Evolutionary conservation across 2,888 invertebrate genomes (phyloP).

Genomic region (Ecdyonurus torrentis): DNA sequence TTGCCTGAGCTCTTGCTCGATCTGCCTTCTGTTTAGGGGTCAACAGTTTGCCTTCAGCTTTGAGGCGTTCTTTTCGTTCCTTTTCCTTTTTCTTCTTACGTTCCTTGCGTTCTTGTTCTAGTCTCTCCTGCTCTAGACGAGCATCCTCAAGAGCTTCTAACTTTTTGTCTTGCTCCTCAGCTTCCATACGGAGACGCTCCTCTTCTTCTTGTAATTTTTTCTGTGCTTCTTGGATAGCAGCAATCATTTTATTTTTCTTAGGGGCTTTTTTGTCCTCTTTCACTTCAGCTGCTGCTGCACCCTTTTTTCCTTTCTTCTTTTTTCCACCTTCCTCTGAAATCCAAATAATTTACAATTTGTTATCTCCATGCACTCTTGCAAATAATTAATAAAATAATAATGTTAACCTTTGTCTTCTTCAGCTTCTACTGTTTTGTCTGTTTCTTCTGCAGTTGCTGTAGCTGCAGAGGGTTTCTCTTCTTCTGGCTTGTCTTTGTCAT

Average conservation of each 20-base stretch:
- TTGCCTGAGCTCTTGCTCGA: conserved; percentile 69
- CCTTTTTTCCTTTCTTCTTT: conserved; percentile 20
- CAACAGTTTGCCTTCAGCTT: conserved; percentile 89
- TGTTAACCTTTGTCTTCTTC: conserved; percentile 15
- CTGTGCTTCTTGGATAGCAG: conserved; percentile 84
- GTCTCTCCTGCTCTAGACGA: conserved; percentile 52
- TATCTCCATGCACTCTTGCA: too few relatives aligned
- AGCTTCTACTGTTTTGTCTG: conserved; percentile 15
- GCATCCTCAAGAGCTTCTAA: conserved; percentile 59
- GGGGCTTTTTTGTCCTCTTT: conserved; percentile 33
- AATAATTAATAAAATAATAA: too few relatives aligned
- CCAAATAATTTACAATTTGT: conserved; percentile 6
- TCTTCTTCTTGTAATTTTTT: conserved; percentile 80
- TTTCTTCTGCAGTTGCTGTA: conserved; percentile 13
- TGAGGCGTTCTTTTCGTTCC: conserved; percentile 78
- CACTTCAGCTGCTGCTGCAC: conserved; percentile 21
- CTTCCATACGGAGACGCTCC: conserved; percentile 51
- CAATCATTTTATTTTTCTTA: conserved; percentile 70
- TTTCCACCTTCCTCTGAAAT: conserved; percentile 15
- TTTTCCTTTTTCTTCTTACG: conserved; percentile 83
- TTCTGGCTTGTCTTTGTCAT: conserved; percentile 13
- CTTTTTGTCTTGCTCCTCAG: conserved; percentile 59
- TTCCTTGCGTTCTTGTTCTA: conserved; percentile 78
- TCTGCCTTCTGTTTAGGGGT: conserved; percentile 90
- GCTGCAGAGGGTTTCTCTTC: conserved; percentile 10